Evolutionary conservation across 2,888 invertebrate genomes (phyloP).

Genomic region (Cordilura impudica): DNA sequence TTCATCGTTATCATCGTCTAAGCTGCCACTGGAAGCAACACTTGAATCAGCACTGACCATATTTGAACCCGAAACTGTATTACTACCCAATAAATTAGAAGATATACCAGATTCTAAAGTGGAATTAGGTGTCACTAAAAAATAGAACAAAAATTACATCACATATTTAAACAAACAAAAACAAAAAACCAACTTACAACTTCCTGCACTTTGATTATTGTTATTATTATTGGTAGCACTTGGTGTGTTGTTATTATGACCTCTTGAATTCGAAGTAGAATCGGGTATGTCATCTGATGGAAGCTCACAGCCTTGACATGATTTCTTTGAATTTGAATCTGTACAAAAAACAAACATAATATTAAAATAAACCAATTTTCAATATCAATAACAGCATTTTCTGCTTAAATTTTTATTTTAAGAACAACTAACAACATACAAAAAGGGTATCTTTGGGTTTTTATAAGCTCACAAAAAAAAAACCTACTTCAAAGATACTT

Average conservation of each 20-base stretch:
- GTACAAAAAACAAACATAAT: constrained; percentile 39
- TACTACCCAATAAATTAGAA: constrained; percentile 86
- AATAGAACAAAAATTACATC: not conserved
- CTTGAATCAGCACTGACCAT: constrained; percentile 80
- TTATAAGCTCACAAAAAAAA: constrained; percentile 26
- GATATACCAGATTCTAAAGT: constrained; percentile 77
- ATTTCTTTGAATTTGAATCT: constrained; percentile 82
- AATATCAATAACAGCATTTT: too few species aligned
- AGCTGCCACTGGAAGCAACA: constrained; percentile 78
- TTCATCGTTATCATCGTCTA: constrained; percentile 77
- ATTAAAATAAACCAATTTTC: too few species aligned
- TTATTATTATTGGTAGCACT: constrained; percentile 88
- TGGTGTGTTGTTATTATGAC: constrained; percentile 89
- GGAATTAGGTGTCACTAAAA: constrained; percentile 77
- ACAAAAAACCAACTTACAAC: constrained; percentile 70
- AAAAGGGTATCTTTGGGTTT: constrained; percentile 38
- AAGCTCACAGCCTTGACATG: constrained; percentile 88
- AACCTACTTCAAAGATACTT: constrained; percentile 46
- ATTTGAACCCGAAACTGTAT: constrained; percentile 80
- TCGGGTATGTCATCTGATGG: constrained; percentile 86
- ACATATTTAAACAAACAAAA: not conserved
- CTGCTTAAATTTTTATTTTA: not conserved
- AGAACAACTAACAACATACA: not conserved
- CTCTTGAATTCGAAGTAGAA: constrained; percentile 82
- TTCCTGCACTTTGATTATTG: constrained; percentile 82